Base-by-base conservation (phyloP, 2,113 vertebrate genomes). In the Pituophis catenifer region DNA sequence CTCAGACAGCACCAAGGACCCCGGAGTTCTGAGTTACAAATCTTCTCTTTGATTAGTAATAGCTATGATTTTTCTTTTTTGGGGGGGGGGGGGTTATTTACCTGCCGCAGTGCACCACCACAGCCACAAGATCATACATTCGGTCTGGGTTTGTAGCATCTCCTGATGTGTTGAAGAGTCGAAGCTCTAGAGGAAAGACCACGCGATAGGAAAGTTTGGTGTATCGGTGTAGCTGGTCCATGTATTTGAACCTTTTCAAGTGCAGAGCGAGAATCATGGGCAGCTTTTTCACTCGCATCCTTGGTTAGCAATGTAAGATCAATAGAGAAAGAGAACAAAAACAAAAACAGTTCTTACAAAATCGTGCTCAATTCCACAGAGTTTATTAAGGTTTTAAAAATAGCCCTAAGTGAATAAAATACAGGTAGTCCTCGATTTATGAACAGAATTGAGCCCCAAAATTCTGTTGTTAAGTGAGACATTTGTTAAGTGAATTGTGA, bases 171-270 rank as follows among this genome's bases (percentile, higher is more conserved):
- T 99, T 99, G 95, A 99, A 99, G 94, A 99, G 98, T 57, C 99
- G 97, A 91, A 99, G 98, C 97, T 99, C 99, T 96, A 99, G 97
- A 0, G 99, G 99, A 95, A 99, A 99, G 97, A 99, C 98, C 48
- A 99, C 99, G 1, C 99, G 98, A 94, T 99, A 99, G 94, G 98
- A 99, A 38, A 99, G 98, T 91, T 99, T 99, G 97, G 99, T 99
- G 97, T 99, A 99, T 92, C 99, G 98, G 96, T 99, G 98, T 95
- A 99, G 97, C 97, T 99, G 99, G 97, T 99, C 99, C 98, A 99
- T 99, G 97, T 99, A 99, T 33, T 99, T 99, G 95, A 99, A 99
- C 96, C 99, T 98, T 97, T 99, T 99, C 93, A 99, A 96, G 97
- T 99, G 99, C 96, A 99, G 98, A 8, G 98, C 98, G 65, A 99